Conservation (phyloP, 1,140 invertebrate species). For the Fopius arisanus region DNA sequence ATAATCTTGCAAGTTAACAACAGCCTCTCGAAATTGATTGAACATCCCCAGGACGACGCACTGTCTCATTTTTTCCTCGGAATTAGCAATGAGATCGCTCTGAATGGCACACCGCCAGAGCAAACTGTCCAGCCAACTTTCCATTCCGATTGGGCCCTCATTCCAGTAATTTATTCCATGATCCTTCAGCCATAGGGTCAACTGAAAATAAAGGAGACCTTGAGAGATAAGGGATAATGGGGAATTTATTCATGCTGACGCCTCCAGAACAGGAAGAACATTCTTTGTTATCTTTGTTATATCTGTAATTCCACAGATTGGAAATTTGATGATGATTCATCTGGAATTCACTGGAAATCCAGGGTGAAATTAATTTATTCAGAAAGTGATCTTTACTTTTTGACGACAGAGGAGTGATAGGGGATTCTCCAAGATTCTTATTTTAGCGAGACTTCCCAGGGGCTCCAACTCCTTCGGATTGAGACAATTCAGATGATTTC, state of each 20-base stretch:
- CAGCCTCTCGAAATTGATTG: constrained; percentile 50
- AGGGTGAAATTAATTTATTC: not conserved
- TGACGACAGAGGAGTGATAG: constrained; percentile 46
- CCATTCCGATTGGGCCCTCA: constrained; percentile 20
- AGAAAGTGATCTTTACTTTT: constrained; percentile 40
- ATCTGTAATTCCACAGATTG: too few relatives aligned
- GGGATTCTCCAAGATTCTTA: constrained; percentile 51
- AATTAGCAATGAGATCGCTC: constrained; percentile 37
- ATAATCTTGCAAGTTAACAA: constrained; percentile 46
- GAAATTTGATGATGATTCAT: too few relatives aligned
- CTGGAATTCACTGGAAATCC: too few relatives aligned
- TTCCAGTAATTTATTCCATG: constrained; percentile 50
- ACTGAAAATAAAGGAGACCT: constrained; percentile 41
- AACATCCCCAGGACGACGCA: constrained; percentile 54
- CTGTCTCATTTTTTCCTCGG: constrained; percentile 46
- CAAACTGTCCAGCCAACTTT: constrained; percentile 49
- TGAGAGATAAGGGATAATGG: not conserved
- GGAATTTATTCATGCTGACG: not conserved
- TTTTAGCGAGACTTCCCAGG: constrained; percentile 46
- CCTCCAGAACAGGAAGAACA: not conserved
- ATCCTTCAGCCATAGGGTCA: constrained; percentile 55
- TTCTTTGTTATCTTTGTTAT: constrained; percentile 2
- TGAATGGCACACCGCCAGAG: constrained; percentile 53
- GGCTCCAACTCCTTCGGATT: constrained; percentile 34
- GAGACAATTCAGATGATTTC: constrained; percentile 48